A percentile compares a stretch with the other conserved stretches of the same genome.
These are phyloP conservation scores for Acronicta aceris DNA, from an alignment of 2,888 invertebrate species.

Conservation along the genomic window DNA sequence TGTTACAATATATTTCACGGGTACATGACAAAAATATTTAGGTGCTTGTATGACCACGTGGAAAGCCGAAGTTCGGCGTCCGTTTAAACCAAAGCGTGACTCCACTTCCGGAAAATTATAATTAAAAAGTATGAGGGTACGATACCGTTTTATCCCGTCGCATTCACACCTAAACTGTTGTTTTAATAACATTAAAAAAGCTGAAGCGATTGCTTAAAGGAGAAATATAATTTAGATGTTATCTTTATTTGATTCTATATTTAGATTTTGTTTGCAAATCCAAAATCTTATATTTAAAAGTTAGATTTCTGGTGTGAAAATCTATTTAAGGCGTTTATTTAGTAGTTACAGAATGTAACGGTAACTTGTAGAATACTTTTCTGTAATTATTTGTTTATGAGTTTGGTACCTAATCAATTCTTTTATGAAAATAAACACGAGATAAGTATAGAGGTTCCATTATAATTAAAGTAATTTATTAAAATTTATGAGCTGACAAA, in stretches of 20 bases:
- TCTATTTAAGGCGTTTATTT: too few species aligned
- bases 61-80: background rate
- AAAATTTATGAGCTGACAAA: too few species aligned
- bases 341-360: too few species aligned
- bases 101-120: background rate
- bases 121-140: slow-evolving; percentile 5
- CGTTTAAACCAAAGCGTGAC: background rate
- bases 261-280: background rate
- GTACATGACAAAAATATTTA: too few species aligned
- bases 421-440: too few species aligned
- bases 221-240: background rate
- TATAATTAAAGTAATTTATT: too few species aligned
- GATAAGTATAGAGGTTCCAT: too few species aligned
- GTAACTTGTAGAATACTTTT: too few species aligned
- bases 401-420: too few species aligned
- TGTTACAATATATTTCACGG: too few species aligned
- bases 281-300: background rate
- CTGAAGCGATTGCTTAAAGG: background rate
- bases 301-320: background rate
- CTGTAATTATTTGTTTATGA: too few species aligned
- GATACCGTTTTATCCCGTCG: slow-evolving; percentile 7
- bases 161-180: slow-evolving; percentile 21
- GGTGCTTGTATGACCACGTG: too few species aligned
- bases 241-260: background rate
- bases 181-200: slow-evolving; percentile 5